phyloP scores from a whole-genome alignment of 1,140 invertebrate genomes.

The Pteromalus puparum region DNA sequence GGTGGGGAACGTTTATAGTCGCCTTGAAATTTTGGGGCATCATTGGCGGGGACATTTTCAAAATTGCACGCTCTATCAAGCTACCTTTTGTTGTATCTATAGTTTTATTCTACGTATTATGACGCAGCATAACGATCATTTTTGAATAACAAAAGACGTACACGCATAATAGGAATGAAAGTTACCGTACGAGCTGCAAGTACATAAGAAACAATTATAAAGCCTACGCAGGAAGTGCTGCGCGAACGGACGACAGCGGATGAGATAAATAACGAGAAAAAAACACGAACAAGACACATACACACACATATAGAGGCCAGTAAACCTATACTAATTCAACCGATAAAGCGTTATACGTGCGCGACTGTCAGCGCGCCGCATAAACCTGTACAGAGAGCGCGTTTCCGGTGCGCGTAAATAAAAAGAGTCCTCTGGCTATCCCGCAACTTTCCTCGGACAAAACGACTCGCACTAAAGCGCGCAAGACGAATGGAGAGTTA shows the following conservation, averaged over 20 bases:
- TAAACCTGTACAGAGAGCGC: neutral
- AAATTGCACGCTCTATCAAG: too few relatives aligned
- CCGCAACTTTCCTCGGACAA: neutral
- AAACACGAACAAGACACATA: neutral
- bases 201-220: constrained; percentile 11
- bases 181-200: neutral
- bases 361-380: neutral
- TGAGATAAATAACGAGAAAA: constrained; percentile 9
- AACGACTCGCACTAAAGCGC: neutral
- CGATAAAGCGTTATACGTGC: constrained; percentile 16
- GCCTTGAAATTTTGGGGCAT: too few relatives aligned
- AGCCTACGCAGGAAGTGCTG: constrained; percentile 26
- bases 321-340: constrained; percentile 47
- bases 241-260: neutral
- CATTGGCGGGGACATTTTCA: too few relatives aligned
- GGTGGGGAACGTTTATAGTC: too few relatives aligned
- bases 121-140: too few relatives aligned
- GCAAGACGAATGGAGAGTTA: constrained; percentile 37
- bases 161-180: too few relatives aligned
- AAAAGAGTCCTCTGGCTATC: neutral
- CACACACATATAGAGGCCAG: neutral
- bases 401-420: constrained; percentile 21
- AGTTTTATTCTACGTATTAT: too few relatives aligned
- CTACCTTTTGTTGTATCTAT: too few relatives aligned
- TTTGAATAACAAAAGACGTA: too few relatives aligned